Percentiles rank a stretch among this genome's conserved stretches.
Conservation (phyloP, 2,888 invertebrate genomes). For the Ptychoptera albimana region DNA sequence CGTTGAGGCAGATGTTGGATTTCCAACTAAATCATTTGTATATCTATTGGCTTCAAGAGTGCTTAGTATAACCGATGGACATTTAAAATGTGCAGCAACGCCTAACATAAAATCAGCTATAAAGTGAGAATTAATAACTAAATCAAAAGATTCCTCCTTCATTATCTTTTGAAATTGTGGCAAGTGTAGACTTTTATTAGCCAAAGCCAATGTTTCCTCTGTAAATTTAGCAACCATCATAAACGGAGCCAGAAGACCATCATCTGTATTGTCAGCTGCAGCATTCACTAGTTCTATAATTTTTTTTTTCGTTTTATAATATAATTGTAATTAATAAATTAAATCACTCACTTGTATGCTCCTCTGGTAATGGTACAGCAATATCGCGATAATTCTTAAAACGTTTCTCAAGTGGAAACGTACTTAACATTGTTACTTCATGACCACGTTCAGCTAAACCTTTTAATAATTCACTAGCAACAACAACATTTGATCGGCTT, state of each 20-base stretch:
- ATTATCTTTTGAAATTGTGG: constrained; percentile 14
- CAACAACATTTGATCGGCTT: constrained; percentile 25
- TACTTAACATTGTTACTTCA: constrained; percentile 15
- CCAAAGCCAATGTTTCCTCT: neutral
- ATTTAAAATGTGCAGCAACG: constrained; percentile 21
- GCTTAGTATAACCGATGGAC: constrained; percentile 18
- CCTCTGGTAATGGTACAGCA: neutral
- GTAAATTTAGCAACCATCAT: neutral
- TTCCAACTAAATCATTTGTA: constrained; percentile 18
- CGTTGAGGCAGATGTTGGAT: constrained; percentile 18
- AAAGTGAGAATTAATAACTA: constrained; percentile 21
- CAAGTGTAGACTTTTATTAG: constrained; percentile 10
- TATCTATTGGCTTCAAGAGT: constrained; percentile 17
- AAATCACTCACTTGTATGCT: too few relatives aligned
- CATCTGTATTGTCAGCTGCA: too few relatives aligned
- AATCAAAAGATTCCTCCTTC: constrained; percentile 16
- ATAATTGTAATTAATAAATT: too few relatives aligned
- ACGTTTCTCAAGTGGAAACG: constrained; percentile 4
- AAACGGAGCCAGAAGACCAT: too few relatives aligned
- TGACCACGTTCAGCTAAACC: constrained; percentile 23
- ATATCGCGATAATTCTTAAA: constrained; percentile 5
- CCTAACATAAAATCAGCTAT: constrained; percentile 24
- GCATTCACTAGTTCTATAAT: too few relatives aligned
- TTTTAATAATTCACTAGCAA: constrained; percentile 22
- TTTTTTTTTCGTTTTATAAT: too few relatives aligned